Evolutionary conservation across 23 tunicate species (phyloP), one percentile per base, ranked within the genome.

Genomic region (Trididemnum miniatum): DNA sequence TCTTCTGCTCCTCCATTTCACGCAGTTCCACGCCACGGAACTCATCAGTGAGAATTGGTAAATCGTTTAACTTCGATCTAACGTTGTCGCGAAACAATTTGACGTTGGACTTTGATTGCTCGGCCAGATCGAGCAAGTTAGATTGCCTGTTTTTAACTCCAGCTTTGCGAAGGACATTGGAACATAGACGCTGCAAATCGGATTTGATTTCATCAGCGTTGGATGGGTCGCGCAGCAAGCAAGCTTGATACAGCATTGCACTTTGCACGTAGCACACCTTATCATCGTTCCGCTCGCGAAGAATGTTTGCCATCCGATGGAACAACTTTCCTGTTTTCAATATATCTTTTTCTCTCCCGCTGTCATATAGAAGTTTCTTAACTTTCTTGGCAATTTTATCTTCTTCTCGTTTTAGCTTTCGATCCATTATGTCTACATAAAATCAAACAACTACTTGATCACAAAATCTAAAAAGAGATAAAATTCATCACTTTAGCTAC

Each of bases 401-500:
- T 67, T 67, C 75, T 67, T 67, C 75, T 67, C 38, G 22, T 32
- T 67, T 67, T 3, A 33, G 4, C n/a, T 67, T 67, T 67, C 75
- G 37, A 31, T 67, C 75, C 75, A 67, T 67, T 31, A n/a, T n/a
- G n/a, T n/a, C n/a, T n/a, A n/a, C n/a, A n/a, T n/a, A n/a, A n/a
- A n/a, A n/a, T n/a, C n/a, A n/a, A n/a, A n/a, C n/a, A n/a, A n/a
- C n/a, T n/a, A n/a, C n/a, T n/a, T n/a, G n/a, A n/a, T n/a, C n/a
- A n/a, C n/a, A n/a, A n/a, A n/a, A n/a, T n/a, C n/a, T n/a, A n/a
- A n/a, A n/a, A n/a, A n/a, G n/a, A n/a, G n/a, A n/a, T n/a, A n/a
- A n/a, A n/a, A n/a, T n/a, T n/a, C n/a, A n/a, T n/a, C n/a, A n/a
- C n/a, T n/a, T n/a, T n/a, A n/a, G n/a, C n/a, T n/a, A n/a, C n/a